Percentiles rank a stretch among this genome's conserved stretches.
phyloP scores from a whole-genome alignment of 2,113 vertebrate species.

The Pionites leucogaster region DNA sequence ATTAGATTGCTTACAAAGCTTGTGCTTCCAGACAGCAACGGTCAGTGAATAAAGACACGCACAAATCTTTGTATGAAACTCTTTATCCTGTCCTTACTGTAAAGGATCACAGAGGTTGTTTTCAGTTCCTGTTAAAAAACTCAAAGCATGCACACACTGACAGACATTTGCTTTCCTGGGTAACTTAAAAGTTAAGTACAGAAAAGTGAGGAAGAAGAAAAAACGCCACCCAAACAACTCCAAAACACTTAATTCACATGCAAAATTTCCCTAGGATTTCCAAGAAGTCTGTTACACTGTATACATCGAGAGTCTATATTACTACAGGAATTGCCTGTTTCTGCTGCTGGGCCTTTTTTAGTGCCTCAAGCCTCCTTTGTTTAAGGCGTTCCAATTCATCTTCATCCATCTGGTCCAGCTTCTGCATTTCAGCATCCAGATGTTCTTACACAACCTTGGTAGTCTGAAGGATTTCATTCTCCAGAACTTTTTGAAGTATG shows the following conservation, averaged over 20 bases:
- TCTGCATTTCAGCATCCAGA: conserved; percentile 88
- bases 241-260: neutral
- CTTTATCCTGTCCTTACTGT: neutral
- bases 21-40: neutral
- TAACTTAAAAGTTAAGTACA: neutral
- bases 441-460: conserved; percentile 88
- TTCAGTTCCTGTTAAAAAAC: neutral
- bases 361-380: conserved; percentile 88
- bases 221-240: neutral
- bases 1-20: neutral
- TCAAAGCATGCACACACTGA: neutral
- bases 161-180: neutral
- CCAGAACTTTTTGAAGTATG: conserved; percentile 85
- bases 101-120: neutral
- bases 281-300: neutral
- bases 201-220: neutral
- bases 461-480: conserved; percentile 87
- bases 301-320: neutral
- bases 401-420: conserved; percentile 90
- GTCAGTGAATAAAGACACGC: neutral
- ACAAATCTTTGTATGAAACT: neutral
- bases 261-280: neutral
- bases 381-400: conserved; percentile 91
- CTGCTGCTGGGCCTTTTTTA: conserved; percentile 94
- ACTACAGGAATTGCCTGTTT: conserved; percentile 86